phyloP scores from a whole-genome alignment of 2,797 vertebrate species.

The Falco berigora region DNA sequence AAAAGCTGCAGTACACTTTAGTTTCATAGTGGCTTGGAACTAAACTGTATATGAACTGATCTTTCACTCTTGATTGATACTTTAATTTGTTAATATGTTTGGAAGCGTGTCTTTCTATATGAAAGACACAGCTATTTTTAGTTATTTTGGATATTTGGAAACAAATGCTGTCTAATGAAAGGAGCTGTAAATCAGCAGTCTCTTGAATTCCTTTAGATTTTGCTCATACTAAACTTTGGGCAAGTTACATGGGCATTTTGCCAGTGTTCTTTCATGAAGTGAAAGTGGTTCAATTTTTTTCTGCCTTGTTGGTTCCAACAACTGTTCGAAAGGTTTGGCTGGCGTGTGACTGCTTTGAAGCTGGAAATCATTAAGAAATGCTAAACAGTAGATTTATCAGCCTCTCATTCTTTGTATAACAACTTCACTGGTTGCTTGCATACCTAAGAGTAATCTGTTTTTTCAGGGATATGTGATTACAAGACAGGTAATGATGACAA shows the following conservation, averaged over 20 bases:
- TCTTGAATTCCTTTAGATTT: background rate
- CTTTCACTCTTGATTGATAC: background rate
- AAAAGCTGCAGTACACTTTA: rapidly evolving
- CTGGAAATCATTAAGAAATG: background rate
- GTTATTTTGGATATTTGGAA: background rate
- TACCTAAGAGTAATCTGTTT: rapidly evolving
- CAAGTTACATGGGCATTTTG: background rate
- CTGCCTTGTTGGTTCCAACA: background rate
- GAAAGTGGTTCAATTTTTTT: background rate
- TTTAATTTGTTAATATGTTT: background rate
- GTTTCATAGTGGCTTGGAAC: background rate
- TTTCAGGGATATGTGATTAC: background rate
- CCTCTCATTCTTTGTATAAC: background rate
- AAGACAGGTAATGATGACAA: background rate
- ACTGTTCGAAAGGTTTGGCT: background rate
- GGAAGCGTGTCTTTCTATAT: rapidly evolving
- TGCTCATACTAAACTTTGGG: background rate
- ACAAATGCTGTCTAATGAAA: background rate
- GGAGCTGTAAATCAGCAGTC: background rate
- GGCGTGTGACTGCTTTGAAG: background rate
- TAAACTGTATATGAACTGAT: rapidly evolving
- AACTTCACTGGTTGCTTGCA: background rate
- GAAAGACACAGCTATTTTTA: background rate
- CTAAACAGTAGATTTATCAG: background rate
- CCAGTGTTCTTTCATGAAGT: rapidly evolving